Evolutionary conservation across 2,113 vertebrate genomes (phyloP), one percentile per base, ranked within the genome.

Genomic region (Epinephelus fuscoguttatus): DNA sequence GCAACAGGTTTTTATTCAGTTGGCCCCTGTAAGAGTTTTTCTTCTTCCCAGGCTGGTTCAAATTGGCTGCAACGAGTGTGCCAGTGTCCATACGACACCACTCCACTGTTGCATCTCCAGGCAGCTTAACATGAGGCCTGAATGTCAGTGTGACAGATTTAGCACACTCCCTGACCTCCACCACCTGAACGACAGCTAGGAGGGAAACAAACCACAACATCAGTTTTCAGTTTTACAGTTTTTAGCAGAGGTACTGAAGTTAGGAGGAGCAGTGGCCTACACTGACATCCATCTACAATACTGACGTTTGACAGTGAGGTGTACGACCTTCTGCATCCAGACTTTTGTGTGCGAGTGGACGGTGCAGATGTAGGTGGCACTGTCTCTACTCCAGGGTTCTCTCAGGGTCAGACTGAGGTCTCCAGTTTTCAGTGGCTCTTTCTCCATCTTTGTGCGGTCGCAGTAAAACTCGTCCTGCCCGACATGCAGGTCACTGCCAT

Each of bases 321-420:
- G 40, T 2, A 66, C 13, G 4, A 47, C 21, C 4, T 25, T 47
- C 40, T 66, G 63, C 3, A 5, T 4, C 13, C 1, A 0, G 40
- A 47, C 4, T 4, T 47, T 1, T 66, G 6, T 23, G 63, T 3
- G 8, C 1, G 3, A 49, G n/a, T 49, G 1, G 42, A 67, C 45
- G 13, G 42, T 67, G 64, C 64, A 47, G 42, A 67, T 49, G 64
- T 67, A 67, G 64, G 7, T 17, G 42, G 6, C 45, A 1, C 64
- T 49, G 64, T 67, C 64, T 3, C 42, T 67, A 42, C 3, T 6
- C n/a, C 42, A 49, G n/a, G 64, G 63, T 23, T 67, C 3, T 13
- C 6, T 49, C 42, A 67, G 42, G 42, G 45, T 27, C 64, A 67
- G 64, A 27, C 64, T 67, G 64, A 67, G 23, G 23, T 67, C 64